phyloP scores from a whole-genome alignment of 2,113 vertebrate species.

The Noctilio leporinus region DNA sequence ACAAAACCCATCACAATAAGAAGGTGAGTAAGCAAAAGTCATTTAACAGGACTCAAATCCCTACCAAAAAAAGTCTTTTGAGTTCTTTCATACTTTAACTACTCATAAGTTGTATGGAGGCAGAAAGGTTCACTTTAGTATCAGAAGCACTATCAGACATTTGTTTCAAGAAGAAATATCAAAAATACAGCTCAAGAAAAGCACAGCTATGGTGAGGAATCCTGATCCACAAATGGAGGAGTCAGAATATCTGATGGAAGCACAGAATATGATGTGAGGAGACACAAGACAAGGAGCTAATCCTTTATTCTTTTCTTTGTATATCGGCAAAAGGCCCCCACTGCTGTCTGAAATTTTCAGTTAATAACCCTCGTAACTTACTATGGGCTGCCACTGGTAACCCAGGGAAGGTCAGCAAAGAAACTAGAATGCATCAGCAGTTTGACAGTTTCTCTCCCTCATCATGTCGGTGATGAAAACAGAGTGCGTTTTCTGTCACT shows the following conservation, averaged over 20 bases:
- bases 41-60: not conserved
- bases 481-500: not conserved
- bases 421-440: not conserved
- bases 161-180: conserved; percentile 8
- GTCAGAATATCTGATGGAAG: not conserved
- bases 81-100: not conserved
- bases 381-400: not conserved
- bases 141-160: not conserved
- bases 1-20: not conserved
- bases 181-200: conserved; percentile 30
- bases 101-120: not conserved
- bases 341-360: not conserved
- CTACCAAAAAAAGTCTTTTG: not conserved
- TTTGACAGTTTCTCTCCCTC: not conserved
- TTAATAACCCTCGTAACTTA: not conserved
- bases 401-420: not conserved
- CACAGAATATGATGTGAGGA: not conserved
- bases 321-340: not conserved
- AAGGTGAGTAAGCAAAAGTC: not conserved
- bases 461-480: not conserved
- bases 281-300: not conserved
- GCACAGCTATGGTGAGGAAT: not conserved
- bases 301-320: not conserved
- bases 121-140: conserved; percentile 33
- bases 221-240: not conserved